Conservation (phyloP, 2,888 invertebrate genomes). For the Drosophila austrosaltans region DNA sequence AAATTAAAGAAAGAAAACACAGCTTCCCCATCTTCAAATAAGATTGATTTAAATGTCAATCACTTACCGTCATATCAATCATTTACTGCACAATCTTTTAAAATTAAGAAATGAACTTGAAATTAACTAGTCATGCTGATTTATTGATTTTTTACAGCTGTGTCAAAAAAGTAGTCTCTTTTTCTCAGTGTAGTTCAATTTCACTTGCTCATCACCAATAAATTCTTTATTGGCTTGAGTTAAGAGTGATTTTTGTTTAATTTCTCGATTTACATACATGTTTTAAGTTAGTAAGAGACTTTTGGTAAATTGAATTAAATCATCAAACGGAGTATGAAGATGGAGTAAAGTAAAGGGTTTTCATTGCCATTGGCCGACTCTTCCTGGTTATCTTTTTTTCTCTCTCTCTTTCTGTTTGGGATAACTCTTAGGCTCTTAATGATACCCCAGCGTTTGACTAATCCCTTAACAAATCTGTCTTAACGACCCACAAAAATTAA, state of each 20-base stretch:
- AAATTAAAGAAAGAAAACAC: too few species aligned
- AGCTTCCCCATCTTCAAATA: too few species aligned
- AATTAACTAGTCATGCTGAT: too few species aligned
- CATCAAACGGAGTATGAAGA: not conserved
- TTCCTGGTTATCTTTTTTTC: not conserved
- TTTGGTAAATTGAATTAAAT: not conserved
- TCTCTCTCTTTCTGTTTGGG: not conserved
- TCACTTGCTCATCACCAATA: not conserved
- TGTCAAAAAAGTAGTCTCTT: too few species aligned
- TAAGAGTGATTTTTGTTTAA: not conserved
- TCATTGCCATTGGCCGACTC: not conserved
- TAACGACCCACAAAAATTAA: constrained; percentile 71
- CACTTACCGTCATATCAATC: too few species aligned
- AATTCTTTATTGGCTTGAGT: not conserved
- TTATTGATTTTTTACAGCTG: too few species aligned
- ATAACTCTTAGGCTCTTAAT: constrained; percentile 59
- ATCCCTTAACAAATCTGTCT: constrained; percentile 73
- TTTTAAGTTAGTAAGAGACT: not conserved
- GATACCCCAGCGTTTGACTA: constrained; percentile 59
- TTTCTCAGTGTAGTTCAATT: not conserved
- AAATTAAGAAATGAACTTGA: too few species aligned
- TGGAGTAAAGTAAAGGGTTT: not conserved
- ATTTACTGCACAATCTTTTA: too few species aligned
- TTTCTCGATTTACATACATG: not conserved
- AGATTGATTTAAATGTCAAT: too few species aligned